Evolutionary conservation across 1,140 invertebrate species (phyloP).

Genomic region (Hermetia illucens): DNA sequence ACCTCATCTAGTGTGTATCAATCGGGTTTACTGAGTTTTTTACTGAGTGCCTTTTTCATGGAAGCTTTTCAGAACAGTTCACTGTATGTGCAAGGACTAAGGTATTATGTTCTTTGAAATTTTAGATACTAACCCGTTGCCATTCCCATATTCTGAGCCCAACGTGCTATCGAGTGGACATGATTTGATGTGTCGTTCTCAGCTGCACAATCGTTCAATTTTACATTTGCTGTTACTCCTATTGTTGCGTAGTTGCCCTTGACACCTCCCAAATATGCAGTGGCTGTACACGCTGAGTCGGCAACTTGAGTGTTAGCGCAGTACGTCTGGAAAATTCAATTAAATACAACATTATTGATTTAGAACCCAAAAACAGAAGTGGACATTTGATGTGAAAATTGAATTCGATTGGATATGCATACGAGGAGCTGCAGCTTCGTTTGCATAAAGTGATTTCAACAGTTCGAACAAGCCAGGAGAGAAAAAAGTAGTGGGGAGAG

Average conservation of each 20-base stretch:
- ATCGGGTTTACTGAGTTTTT: constrained; percentile 56
- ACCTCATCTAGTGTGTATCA: constrained; percentile 62
- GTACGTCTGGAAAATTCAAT: constrained; percentile 49
- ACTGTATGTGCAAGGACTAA: background rate
- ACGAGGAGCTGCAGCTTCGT: too few species aligned
- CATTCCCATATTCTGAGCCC: constrained; percentile 55
- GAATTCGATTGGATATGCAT: too few species aligned
- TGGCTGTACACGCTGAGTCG: constrained; percentile 47
- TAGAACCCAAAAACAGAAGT: too few species aligned
- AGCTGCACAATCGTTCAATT: constrained; percentile 38
- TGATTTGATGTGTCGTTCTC: constrained; percentile 34
- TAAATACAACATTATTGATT: too few species aligned
- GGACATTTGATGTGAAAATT: too few species aligned
- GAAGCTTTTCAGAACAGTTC: too few species aligned
- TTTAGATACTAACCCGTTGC: constrained; percentile 40
- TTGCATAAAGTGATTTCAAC: too few species aligned
- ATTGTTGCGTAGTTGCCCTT: constrained; percentile 66
- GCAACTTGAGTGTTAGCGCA: constrained; percentile 54
- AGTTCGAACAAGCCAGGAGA: too few species aligned
- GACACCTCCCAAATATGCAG: constrained; percentile 64
- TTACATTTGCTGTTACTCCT: constrained; percentile 51
- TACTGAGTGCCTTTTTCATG: constrained; percentile 39
- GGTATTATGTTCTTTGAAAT: constrained; percentile 30
- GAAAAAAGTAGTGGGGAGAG: too few species aligned
- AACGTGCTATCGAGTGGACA: constrained; percentile 49